Evolutionary conservation across 92 coral and sea anemone species (phyloP), one percentile per base, ranked within the genome.

Genomic region (Blastomussa wellsi): DNA sequence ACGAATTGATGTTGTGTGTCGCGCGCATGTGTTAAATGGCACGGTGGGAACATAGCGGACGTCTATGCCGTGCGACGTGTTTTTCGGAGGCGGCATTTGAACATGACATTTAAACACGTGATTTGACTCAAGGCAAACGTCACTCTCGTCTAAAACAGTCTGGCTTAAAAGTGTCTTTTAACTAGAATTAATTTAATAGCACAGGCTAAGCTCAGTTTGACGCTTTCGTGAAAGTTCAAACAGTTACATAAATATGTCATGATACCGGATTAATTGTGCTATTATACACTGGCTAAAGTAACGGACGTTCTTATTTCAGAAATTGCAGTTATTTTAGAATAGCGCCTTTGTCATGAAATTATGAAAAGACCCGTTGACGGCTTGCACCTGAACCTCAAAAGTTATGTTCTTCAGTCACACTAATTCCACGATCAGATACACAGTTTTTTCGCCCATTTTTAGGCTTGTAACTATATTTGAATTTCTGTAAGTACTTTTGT

Each of bases 401-500:
- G 1, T 6, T 44, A 1, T 32, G 7, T 82, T 8, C 60, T 26
- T 13, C 28, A 37, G n/a, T 17, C 24, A 33, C 51, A 16, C 35
- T 16, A 26, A 52, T 35, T 69, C 24, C 29, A 70, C 33, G 20
- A 70, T 70, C 75, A 70, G 16, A 19, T 20, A 9, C 24, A 38
- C 2, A 36, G 7, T 20, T 55, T 77, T 19, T 20, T 28, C 9
- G 26, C 24, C 32, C 11, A 19, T 33, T 68, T 32, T 17, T n/a
- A 4, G 49, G 59, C 35, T 66, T 17, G 49, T 42, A 32, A n/a
- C 67, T 81, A 19, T 49, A 33, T 51, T 47, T 82, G 55, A 82
- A 83, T 74, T 57, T 74, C 60, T 83, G 87, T 83, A 83, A 83
- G 81, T 74, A 83, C 74, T 13, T 44, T 70, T 6, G 36, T 15